phyloP scores from a whole-genome alignment of 2,113 vertebrate species.

The Rana temporaria region DNA sequence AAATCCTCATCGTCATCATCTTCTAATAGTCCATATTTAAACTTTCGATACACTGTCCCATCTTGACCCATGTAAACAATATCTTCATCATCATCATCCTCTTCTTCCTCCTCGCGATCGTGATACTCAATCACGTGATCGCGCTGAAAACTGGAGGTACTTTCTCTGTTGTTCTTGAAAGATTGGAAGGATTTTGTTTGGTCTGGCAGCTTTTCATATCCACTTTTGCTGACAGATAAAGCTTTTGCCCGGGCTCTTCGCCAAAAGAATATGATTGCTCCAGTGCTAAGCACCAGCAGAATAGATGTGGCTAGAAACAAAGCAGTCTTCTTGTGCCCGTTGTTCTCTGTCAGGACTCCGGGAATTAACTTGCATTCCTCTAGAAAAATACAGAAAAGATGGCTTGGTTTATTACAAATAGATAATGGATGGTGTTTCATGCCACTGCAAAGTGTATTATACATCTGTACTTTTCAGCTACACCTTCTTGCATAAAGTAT shows the following conservation, averaged over 20 bases:
- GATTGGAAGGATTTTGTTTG: slow-evolving; percentile 64
- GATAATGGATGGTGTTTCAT: background rate
- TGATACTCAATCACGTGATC: slow-evolving; percentile 79
- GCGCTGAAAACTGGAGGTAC: slow-evolving; percentile 72
- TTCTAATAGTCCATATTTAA: slow-evolving; percentile 86
- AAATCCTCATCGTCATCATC: slow-evolving; percentile 84
- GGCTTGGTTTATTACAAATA: background rate
- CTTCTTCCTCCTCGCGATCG: slow-evolving; percentile 78
- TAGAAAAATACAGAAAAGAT: slow-evolving; percentile 59
- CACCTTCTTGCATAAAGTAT: too few species aligned
- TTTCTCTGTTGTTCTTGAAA: slow-evolving; percentile 65
- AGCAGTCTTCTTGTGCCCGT: slow-evolving; percentile 58
- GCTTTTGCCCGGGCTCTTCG: slow-evolving; percentile 70
- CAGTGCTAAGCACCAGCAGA: slow-evolving; percentile 74
- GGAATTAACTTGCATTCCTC: slow-evolving; percentile 79
- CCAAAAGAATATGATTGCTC: slow-evolving; percentile 73
- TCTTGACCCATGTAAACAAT: slow-evolving; percentile 94
- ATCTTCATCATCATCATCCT: slow-evolving; percentile 77
- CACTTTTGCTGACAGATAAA: slow-evolving; percentile 60
- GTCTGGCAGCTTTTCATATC: slow-evolving; percentile 81
- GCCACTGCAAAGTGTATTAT: too few species aligned
- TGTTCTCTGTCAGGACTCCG: slow-evolving; percentile 59
- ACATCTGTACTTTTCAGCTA: too few species aligned
- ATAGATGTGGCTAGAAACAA: slow-evolving; percentile 69
- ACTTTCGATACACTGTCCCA: slow-evolving; percentile 89